Conservation (phyloP, 2,113 vertebrate species). For the Enhydra lutris region DNA sequence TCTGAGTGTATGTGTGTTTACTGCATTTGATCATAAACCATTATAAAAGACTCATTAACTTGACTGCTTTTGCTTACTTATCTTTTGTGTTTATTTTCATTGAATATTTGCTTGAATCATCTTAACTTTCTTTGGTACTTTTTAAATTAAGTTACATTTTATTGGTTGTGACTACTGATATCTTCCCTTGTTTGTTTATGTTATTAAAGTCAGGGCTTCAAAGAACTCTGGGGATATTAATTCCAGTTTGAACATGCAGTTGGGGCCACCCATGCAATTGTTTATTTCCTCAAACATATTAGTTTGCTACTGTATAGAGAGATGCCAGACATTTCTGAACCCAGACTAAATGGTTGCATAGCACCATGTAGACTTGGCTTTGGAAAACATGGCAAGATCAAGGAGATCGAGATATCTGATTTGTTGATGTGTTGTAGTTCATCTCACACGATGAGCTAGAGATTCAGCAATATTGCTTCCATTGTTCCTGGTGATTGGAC, state of each 20-base stretch:
- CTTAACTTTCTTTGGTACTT: conserved; percentile 23
- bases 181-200: conserved; percentile 52
- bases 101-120: conserved; percentile 33
- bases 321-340: not conserved
- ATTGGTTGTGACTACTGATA: conserved; percentile 3
- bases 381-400: not conserved
- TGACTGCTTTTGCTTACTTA: not conserved
- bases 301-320: conserved; percentile 39
- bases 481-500: not conserved
- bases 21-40: not conserved
- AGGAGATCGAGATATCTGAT: not conserved
- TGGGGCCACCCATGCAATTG: conserved; percentile 44
- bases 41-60: not conserved
- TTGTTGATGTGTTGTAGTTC: not conserved
- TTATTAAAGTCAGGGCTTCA: conserved; percentile 44
- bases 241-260: conserved; percentile 37
- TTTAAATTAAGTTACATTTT: conserved; percentile 61
- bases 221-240: conserved; percentile 46
- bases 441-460: not conserved
- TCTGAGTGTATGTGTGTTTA: not conserved
- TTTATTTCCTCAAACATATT: conserved; percentile 21
- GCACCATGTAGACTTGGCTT: not conserved
- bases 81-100: conserved; percentile 47
- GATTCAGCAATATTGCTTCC: not conserved
- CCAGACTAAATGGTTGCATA: not conserved